Conservation (phyloP, 1,140 invertebrate species). For the Hycleus cichorii region DNA sequence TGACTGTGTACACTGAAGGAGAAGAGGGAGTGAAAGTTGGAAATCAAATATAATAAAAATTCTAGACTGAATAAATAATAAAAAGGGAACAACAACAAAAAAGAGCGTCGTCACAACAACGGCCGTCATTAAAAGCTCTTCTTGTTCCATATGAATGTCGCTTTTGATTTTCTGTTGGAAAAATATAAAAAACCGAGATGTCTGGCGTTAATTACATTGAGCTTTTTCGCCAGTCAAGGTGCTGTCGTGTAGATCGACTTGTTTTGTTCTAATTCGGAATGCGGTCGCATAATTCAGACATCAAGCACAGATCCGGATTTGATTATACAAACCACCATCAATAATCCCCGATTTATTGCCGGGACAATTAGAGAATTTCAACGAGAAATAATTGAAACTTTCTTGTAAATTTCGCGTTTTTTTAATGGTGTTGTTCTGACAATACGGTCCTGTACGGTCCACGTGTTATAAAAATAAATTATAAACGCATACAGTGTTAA, state of each 20-base stretch:
- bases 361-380: neutral
- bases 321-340: neutral
- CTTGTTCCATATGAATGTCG: neutral
- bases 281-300: neutral
- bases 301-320: neutral
- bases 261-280: slow-evolving; percentile 15
- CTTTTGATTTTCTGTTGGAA: neutral
- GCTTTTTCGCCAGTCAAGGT: slow-evolving; percentile 1
- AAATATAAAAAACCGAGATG: neutral
- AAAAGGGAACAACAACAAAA: slow-evolving; percentile 2
- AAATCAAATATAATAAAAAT: neutral
- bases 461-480: slow-evolving; percentile 8
- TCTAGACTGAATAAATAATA: neutral
- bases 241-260: slow-evolving; percentile 4
- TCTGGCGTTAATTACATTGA: slow-evolving; percentile 11
- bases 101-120: slow-evolving; percentile 1
- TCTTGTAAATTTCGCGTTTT: neutral
- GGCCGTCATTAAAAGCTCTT: neutral
- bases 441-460: neutral
- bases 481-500: neutral
- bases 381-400: neutral
- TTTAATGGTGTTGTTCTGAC: neutral
- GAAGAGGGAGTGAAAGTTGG: no score
- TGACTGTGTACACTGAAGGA: neutral
- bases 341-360: neutral